Evolutionary conservation across 2,888 invertebrate species (phyloP).

Genomic region (Watsonalla binaria): DNA sequence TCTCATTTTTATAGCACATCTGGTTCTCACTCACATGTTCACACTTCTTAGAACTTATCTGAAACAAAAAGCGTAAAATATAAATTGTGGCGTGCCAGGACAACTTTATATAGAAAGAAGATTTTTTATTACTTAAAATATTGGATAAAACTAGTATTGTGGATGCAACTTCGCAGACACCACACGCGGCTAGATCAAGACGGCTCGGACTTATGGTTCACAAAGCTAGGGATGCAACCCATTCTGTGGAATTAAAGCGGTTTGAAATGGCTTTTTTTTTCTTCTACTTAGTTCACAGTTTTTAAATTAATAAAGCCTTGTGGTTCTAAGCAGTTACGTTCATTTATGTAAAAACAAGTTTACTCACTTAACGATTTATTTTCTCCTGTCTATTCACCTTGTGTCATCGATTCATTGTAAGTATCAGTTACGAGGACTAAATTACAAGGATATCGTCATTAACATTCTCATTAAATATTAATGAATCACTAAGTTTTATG

Average conservation of each 20-base stretch:
- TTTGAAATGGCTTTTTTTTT: background rate
- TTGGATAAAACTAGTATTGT: background rate
- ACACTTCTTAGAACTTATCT: conserved; percentile 29
- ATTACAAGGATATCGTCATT: conserved; percentile 3
- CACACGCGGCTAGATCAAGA: conserved; percentile 5
- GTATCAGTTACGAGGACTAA: background rate
- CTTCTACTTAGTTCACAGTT: background rate
- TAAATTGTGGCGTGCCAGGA: background rate
- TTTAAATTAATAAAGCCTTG: background rate
- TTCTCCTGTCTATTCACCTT: too few species aligned
- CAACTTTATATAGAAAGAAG: background rate
- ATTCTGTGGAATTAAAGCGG: conserved; percentile 5
- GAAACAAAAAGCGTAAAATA: conserved; percentile 37
- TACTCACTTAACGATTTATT: too few species aligned
- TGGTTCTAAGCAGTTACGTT: too few species aligned
- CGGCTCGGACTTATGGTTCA: conserved; percentile 3
- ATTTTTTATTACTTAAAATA: conserved; percentile 1
- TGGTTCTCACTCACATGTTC: conserved; percentile 24
- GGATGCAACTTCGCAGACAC: conserved; percentile 16
- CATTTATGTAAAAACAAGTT: too few species aligned
- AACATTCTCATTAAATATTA: conserved; percentile 50
- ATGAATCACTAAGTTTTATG: conserved; percentile 51
- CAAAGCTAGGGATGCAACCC: conserved; percentile 2
- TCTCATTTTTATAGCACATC: conserved; percentile 56
- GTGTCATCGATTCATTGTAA: background rate